phyloP scores from a whole-genome alignment of 2,797 vertebrate genomes.

The Rhabdomys pumilio region DNA sequence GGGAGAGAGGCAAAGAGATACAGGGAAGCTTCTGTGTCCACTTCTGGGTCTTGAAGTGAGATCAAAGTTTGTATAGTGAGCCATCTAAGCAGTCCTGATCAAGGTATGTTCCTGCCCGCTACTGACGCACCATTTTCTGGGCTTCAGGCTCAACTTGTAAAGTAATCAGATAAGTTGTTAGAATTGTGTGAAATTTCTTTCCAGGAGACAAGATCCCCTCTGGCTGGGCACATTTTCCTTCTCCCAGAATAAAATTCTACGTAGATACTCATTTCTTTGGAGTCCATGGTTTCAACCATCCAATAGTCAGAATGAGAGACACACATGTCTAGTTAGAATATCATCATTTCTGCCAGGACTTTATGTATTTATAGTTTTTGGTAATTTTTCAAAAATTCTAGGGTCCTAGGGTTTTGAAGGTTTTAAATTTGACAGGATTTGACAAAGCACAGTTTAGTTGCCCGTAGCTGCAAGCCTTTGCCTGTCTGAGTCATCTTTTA shows the following conservation, averaged over 20 bases:
- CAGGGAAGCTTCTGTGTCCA: not conserved
- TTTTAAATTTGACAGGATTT: constrained; percentile 24
- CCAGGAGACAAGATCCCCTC: not conserved
- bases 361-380: not conserved
- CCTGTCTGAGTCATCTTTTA: not conserved
- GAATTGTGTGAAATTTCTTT: not conserved
- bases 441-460: not conserved
- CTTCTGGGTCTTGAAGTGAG: not conserved
- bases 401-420: not conserved
- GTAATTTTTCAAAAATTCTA: constrained; percentile 27
- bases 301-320: not conserved
- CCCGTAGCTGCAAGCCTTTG: not conserved
- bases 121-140: not conserved
- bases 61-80: not conserved
- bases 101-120: not conserved
- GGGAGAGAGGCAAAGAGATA: too few relatives aligned
- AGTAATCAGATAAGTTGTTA: not conserved
- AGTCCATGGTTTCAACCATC: not conserved
- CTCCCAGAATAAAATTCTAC: not conserved
- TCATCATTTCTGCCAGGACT: not conserved
- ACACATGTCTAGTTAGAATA: not conserved
- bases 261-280: not conserved
- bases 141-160: not conserved
- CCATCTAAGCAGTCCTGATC: not conserved
- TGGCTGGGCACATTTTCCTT: not conserved